A percentile compares a stretch with the other conserved stretches of the same genome.
Conservation (phyloP, 2,888 invertebrate genomes). For the Andrena chrysosceles region DNA sequence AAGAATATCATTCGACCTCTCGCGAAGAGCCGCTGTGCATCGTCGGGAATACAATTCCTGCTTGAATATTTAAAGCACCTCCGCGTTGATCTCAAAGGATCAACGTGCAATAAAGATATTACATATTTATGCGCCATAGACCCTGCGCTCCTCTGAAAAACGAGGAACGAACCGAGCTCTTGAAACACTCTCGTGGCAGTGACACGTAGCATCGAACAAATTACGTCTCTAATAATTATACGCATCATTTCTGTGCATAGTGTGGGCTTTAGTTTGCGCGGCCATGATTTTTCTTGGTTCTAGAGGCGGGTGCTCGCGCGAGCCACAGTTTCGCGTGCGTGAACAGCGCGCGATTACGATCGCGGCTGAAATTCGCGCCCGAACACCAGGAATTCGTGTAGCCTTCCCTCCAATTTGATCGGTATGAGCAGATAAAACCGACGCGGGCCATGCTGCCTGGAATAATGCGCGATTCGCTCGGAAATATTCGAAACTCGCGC, state of each 20-base stretch:
- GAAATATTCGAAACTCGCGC: conserved; percentile 45
- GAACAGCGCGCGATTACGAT: conserved; percentile 58
- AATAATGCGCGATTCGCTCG: conserved; percentile 47
- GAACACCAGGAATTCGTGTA: conserved; percentile 63
- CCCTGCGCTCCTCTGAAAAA: neutral
- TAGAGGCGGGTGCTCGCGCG: neutral
- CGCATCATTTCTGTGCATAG: neutral
- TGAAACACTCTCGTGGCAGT: neutral
- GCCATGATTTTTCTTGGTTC: neutral
- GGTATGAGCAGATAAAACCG: conserved; percentile 58
- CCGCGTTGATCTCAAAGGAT: conserved; percentile 51
- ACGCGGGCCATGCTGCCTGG: conserved; percentile 3
- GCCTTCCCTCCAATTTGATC: conserved; percentile 60
- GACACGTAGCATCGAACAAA: neutral
- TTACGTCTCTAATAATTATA: conserved; percentile 3
- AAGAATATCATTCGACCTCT: conserved; percentile 51
- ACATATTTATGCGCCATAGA: conserved; percentile 34
- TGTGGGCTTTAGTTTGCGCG: neutral
- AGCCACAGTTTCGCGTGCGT: conserved; percentile 53
- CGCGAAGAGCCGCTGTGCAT: conserved; percentile 28
- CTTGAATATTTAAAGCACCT: conserved; percentile 50
- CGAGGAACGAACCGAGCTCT: too few species aligned
- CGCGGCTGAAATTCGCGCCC: conserved; percentile 60
- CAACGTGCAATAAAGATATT: conserved; percentile 51
- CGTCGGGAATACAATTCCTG: conserved; percentile 38